These are phyloP conservation scores for Lepidocolaptes lacrymiger DNA, from an alignment of 2,797 vertebrate genomes.

Conservation along the genomic window DNA sequence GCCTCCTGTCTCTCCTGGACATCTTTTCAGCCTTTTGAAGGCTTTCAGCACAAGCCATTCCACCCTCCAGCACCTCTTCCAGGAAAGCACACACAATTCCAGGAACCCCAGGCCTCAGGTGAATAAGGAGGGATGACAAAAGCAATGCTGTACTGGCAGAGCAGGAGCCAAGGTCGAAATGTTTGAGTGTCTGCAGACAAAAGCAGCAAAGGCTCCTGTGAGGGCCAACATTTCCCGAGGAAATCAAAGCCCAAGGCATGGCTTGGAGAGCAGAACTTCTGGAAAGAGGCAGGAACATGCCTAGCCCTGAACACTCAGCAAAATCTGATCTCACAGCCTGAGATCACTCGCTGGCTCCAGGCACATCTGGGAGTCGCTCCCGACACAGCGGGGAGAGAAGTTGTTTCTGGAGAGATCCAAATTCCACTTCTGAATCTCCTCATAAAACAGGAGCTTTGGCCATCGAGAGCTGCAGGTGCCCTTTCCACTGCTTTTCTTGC, in stretches of 20 bases:
- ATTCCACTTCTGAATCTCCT: background rate
- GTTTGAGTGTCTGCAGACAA: background rate
- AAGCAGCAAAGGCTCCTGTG: background rate
- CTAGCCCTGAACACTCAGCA: conserved; percentile 32
- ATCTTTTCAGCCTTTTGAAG: background rate
- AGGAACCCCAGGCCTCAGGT: conserved; percentile 54
- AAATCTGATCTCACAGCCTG: conserved; percentile 59
- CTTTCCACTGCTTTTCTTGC: background rate
- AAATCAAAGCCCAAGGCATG: conserved; percentile 10
- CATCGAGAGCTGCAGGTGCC: conserved; percentile 19
- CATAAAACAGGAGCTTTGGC: background rate
- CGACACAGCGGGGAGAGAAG: background rate
- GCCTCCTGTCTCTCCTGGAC: background rate
- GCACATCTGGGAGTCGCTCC: background rate
- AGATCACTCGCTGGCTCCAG: conserved; percentile 53
- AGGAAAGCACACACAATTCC: conserved; percentile 19
- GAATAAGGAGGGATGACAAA: background rate
- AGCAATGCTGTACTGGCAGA: background rate
- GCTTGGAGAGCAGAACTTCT: conserved; percentile 4
- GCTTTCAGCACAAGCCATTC: conserved; percentile 23
- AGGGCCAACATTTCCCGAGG: conserved; percentile 14
- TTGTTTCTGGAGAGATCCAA: conserved; percentile 5
- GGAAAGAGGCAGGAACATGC: background rate
- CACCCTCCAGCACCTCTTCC: background rate
- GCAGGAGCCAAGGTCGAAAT: background rate